These are phyloP conservation scores for Lamprotornis superbus DNA, from an alignment of 2,113 vertebrate species.

Conservation along the genomic window DNA sequence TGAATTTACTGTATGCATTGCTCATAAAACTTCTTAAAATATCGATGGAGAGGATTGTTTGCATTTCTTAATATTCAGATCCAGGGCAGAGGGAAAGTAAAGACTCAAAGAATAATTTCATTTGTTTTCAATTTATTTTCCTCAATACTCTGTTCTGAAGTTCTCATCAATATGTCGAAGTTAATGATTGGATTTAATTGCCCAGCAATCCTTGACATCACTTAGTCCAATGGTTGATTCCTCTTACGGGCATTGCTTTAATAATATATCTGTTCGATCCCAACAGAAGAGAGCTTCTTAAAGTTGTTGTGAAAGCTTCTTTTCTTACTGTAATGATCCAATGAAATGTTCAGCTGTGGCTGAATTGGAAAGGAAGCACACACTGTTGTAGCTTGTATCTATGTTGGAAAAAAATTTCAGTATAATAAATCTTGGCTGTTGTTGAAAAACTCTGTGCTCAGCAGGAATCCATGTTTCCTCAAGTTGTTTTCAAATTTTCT, in stretches of 20 bases:
- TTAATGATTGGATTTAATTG: not conserved
- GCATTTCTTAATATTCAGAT: not conserved
- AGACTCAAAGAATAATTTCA: not conserved
- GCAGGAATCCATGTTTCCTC: not conserved
- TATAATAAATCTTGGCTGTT: constrained; percentile 18
- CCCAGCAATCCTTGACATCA: not conserved
- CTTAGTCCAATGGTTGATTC: not conserved
- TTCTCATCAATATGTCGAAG: not conserved
- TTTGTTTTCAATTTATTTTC: not conserved
- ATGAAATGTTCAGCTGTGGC: not conserved
- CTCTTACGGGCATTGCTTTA: not conserved
- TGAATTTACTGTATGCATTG: not conserved
- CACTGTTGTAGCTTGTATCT: not conserved
- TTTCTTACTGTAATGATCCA: not conserved
- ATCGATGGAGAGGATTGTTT: not conserved
- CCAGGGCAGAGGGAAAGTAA: not conserved
- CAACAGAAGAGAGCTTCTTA: not conserved
- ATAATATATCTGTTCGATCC: not conserved
- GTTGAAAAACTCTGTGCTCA: constrained; percentile 7
- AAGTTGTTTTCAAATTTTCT: constrained; percentile 30
- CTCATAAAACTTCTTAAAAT: not conserved
- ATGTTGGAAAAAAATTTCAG: not conserved
- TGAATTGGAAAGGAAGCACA: not conserved
- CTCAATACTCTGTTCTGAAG: not conserved
- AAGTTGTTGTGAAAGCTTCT: not conserved